These are phyloP conservation scores for Vanessa atalanta DNA, from an alignment of 1,140 invertebrate genomes.

Conservation along the genomic window DNA sequence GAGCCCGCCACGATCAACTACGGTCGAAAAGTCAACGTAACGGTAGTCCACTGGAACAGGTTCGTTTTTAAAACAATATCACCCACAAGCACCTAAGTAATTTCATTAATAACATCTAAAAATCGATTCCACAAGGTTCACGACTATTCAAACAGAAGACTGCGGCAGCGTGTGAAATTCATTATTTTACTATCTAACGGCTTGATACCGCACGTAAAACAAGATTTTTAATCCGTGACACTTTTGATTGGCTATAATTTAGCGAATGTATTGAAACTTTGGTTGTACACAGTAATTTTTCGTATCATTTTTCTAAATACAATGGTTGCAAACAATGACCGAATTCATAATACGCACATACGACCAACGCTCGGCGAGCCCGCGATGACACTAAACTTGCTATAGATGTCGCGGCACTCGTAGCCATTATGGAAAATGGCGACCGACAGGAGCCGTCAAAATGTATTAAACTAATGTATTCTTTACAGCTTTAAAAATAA, in stretches of 20 bases:
- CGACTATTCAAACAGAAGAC: conserved; percentile 74
- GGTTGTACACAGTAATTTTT: conserved; percentile 45
- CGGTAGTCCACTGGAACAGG: conserved; percentile 49
- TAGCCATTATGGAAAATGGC: conserved; percentile 75
- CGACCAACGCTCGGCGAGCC: conserved; percentile 56
- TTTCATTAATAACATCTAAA: conserved; percentile 80
- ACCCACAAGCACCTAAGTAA: conserved; percentile 72
- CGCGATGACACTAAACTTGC: conserved; percentile 72
- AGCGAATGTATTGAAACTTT: conserved; percentile 36
- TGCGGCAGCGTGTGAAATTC: conserved; percentile 72
- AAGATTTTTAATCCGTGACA: conserved; percentile 32
- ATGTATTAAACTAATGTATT: conserved; percentile 38
- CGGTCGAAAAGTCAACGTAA: conserved; percentile 45
- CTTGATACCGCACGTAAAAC: conserved; percentile 29
- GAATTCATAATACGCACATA: conserved; percentile 22
- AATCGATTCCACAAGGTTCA: conserved; percentile 76
- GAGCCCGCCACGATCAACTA: conserved; percentile 39
- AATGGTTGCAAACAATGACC: conserved; percentile 68
- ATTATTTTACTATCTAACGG: conserved; percentile 69
- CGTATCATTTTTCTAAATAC: conserved; percentile 62
- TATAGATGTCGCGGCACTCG: conserved; percentile 73
- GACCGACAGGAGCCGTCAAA: conserved; percentile 64
- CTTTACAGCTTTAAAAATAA: conserved; percentile 32
- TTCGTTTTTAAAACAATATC: conserved; percentile 66
- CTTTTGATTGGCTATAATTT: conserved; percentile 38